Evolutionary conservation across 2,113 vertebrate species (phyloP), one percentile per base, ranked within the genome.

Genomic region (Pholis gunnellus): DNA sequence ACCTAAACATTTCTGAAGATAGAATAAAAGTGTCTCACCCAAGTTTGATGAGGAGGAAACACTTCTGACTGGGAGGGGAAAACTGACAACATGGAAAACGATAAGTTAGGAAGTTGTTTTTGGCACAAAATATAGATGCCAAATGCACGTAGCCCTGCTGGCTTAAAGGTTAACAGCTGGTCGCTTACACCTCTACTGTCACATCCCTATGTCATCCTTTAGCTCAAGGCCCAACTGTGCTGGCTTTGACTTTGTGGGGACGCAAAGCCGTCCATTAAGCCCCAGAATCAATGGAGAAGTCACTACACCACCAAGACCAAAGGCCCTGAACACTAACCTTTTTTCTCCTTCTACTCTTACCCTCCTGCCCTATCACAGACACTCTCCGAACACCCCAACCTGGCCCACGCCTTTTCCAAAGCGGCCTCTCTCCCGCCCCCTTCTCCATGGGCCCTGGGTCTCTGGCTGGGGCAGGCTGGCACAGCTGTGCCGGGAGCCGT

Each of bases 401-500:
- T 27, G 63, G 75, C 72, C 70, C 0, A 7, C 60, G 50, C 82
- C 86, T 78, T 81, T 78, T 85, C 75, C 80, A 75, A 76, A 82
- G 80, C 74, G 3, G 72, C 70, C 86, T 72, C 54, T 80, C 72
- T 83, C 73, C 76, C 22, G 0, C 78, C 88, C 79, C 60, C 81
- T 83, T 71, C 79, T 87, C 77, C 54, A 18, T 15, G 60, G 88
- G 91, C 91, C 85, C 75, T 71, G 84, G 91, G 89, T 92, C 97
- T 86, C 85, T 87, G 91, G 91, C 91, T 89, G 78, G 96, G 96
- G 95, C 96, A 95, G 95, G 92, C 94, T 96, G 96, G 94, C 97
- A 96, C 98, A 99, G 98, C 97, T 98, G 98, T 95, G 97, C 97
- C 96, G 94, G 95, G 84, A 97, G 97, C 96, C 94, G 95, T 96